Evolutionary conservation across 2,113 vertebrate genomes (phyloP).

Genomic region (Halichoerus grypus): DNA sequence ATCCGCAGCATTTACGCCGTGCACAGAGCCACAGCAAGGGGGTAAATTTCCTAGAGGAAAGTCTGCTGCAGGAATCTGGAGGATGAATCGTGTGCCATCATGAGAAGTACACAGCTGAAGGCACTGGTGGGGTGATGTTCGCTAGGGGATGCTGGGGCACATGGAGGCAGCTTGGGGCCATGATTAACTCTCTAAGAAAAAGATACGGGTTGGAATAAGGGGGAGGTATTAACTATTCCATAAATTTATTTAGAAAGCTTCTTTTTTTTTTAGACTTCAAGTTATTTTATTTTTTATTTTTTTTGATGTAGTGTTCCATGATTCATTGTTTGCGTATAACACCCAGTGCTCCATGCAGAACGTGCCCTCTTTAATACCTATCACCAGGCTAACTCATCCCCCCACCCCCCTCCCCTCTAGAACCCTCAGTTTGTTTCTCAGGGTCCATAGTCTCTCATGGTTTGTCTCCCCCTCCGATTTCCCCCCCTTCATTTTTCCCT

Average conservation of each 20-base stretch:
- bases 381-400: too few relatives aligned
- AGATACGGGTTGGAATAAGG: background rate
- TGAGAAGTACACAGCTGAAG: slow-evolving; percentile 41
- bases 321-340: too few relatives aligned
- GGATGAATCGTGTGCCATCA: background rate
- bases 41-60: slow-evolving; percentile 6
- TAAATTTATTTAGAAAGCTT: slow-evolving; percentile 47
- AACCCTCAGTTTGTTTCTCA: too few relatives aligned
- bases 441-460: too few relatives aligned
- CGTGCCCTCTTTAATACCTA: too few relatives aligned
- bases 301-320: too few relatives aligned
- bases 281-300: too few relatives aligned
- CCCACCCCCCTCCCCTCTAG: too few relatives aligned
- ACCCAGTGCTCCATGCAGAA: too few relatives aligned
- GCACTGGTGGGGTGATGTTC: background rate
- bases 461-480: too few relatives aligned
- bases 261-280: background rate
- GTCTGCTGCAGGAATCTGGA: background rate
- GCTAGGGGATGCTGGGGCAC: background rate
- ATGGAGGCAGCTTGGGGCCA: background rate
- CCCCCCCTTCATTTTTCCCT: too few relatives aligned
- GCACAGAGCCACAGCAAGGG: background rate
- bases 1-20: accelerated
- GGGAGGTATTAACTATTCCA: background rate
- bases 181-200: slow-evolving; percentile 25